Base-by-base conservation (phyloP, 2,113 vertebrate species). In the Sceloporus tristichus region DNA sequence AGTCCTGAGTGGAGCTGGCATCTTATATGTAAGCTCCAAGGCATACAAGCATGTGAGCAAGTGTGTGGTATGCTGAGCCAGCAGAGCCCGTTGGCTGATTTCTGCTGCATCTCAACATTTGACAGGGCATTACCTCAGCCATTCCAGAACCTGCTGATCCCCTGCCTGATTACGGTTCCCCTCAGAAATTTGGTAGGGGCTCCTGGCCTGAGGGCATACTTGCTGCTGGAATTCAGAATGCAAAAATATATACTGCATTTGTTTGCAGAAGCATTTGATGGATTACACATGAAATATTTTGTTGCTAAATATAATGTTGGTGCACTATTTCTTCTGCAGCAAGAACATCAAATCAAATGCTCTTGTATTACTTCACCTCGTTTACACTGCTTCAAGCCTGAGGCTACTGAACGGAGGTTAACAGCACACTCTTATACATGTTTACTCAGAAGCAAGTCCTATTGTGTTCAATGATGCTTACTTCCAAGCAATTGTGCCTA, bases 251-350 rank as follows among this genome's bases (percentile, higher is more conserved):
- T 62, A 14, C 59, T 62, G 59, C 82, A 87, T 27, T 7, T 1
- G 27, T 79, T 70, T 19, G 9, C 79, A 79, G 91, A 48, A 85
- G 76, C 13, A n/a, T 90, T 84, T 48, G 54, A 80, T 21, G 29
- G 29, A 56, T 2, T 65, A 85, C 68, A 66, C 34, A 9, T 13
- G 88, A 92, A 90, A 54, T 85, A 29, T 59, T 89, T 84, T 85
- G 23, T 91, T 85, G 79, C 2, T 79, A 53, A 84, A 88, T 66
- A 86, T 79, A 82, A 11, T 65, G 7, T 53, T 76, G 29, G 18
- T 90, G 79, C 92, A 92, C 80, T 3, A 6, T 56, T 92, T 81
- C 65, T 86, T 82, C 38, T 68, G 48, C 25, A 87, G 11, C 48
- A 82, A 56, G 71, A 68, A 40, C 65, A 62, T 56, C 59, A 79